Evolutionary conservation across 2,113 vertebrate species (phyloP).

Genomic region (Scartelaos histophorus): DNA sequence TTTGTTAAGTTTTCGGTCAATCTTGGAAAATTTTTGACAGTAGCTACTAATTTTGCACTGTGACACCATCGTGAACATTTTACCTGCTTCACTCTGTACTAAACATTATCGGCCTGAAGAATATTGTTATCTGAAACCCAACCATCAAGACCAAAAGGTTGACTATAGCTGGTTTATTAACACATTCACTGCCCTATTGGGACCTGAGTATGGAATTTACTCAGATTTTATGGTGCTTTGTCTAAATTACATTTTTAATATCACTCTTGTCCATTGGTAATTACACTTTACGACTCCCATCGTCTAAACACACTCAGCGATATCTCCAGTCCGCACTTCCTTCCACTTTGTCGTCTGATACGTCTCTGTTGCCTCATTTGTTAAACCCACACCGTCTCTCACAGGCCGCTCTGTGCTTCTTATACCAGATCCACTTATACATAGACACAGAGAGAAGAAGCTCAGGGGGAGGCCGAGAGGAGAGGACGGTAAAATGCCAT

Average conservation of each 20-base stretch:
- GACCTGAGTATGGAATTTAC: neutral
- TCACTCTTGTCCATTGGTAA: conserved; percentile 45
- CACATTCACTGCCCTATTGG: neutral
- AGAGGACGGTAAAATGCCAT: conserved; percentile 39
- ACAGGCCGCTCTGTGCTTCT: conserved; percentile 38
- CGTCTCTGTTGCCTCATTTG: conserved; percentile 18
- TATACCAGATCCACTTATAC: conserved; percentile 49
- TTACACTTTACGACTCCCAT: conserved; percentile 54
- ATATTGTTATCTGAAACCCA: no score
- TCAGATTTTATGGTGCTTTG: neutral
- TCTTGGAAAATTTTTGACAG: no score
- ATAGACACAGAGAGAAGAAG: conserved; percentile 32
- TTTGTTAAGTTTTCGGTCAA: no score
- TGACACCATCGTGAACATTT: no score
- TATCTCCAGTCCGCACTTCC: conserved; percentile 17
- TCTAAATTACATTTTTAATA: conserved; percentile 5
- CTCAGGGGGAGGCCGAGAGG: conserved; percentile 15
- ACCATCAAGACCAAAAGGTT: neutral
- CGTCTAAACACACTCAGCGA: conserved; percentile 49
- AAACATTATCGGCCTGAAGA: no score
- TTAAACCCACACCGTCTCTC: conserved; percentile 52
- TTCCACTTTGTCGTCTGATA: conserved; percentile 8
- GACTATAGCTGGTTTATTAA: neutral
- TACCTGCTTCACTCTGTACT: no score
- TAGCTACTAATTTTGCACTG: no score